Conservation (phyloP, 2,888 invertebrate species). For the Eristalis arbustorum region DNA sequence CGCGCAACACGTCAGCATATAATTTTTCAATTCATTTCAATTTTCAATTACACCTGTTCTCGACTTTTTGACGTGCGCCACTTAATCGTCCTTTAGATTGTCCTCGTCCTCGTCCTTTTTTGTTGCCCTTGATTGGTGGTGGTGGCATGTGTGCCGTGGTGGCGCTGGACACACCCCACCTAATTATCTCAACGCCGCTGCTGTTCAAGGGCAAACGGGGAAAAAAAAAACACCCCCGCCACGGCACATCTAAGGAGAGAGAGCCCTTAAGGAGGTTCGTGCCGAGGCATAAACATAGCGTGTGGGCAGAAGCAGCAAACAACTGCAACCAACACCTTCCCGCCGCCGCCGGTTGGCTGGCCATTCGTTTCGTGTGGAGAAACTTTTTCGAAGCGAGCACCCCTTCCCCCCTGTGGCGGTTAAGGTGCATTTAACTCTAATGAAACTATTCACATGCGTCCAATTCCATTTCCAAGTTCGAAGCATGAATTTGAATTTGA, state of each 20-base stretch:
- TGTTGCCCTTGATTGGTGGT: background rate
- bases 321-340: slow-evolving; percentile 43
- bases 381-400: background rate
- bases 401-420: background rate
- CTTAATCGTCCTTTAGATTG: slow-evolving; percentile 44
- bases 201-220: background rate
- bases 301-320: slow-evolving; percentile 52
- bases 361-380: background rate
- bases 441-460: slow-evolving; percentile 69
- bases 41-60: slow-evolving; percentile 70
- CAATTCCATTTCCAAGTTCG: slow-evolving; percentile 66
- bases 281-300: slow-evolving; percentile 42
- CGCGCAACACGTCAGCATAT: slow-evolving; percentile 66
- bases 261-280: slow-evolving; percentile 25
- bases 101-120: background rate
- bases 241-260: slow-evolving; percentile 36
- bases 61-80: slow-evolving; percentile 65
- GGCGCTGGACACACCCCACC: slow-evolving; percentile 59
- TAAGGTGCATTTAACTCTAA: slow-evolving; percentile 67
- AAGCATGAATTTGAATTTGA: slow-evolving; percentile 62
- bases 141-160: slow-evolving; percentile 35
- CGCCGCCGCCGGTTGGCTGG: too few relatives aligned
- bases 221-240: slow-evolving; percentile 21
- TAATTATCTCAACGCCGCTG: slow-evolving; percentile 58
- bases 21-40: slow-evolving; percentile 71